These are phyloP conservation scores for Chinchilla lanigera DNA, from an alignment of 2,113 vertebrate genomes.

Conservation along the genomic window DNA sequence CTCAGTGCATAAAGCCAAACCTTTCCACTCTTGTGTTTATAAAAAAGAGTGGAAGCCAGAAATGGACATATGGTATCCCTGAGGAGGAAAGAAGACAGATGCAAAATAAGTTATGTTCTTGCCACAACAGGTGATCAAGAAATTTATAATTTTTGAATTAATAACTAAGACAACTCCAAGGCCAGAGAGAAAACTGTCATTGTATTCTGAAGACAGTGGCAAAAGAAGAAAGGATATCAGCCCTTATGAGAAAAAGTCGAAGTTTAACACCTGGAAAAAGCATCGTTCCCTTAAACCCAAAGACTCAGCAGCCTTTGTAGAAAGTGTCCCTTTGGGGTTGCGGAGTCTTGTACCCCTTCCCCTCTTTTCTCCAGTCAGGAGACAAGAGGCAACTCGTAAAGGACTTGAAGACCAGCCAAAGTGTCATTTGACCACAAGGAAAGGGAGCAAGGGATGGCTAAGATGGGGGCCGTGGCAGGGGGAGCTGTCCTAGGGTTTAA, in stretches of 20 bases:
- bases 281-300: conserved; percentile 43
- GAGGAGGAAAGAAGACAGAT: conserved; percentile 69
- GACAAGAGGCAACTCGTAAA: neutral
- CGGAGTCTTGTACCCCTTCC: neutral
- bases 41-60: conserved; percentile 74
- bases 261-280: conserved; percentile 73
- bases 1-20: conserved; percentile 74
- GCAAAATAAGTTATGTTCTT: conserved; percentile 74
- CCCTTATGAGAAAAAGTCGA: conserved; percentile 49
- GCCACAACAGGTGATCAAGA: conserved; percentile 81
- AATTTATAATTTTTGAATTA: conserved; percentile 72
- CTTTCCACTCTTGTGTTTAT: conserved; percentile 74
- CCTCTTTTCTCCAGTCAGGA: conserved; percentile 39
- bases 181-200: conserved; percentile 13
- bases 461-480: neutral
- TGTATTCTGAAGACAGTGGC: conserved; percentile 59
- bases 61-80: conserved; percentile 77
- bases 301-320: conserved; percentile 5
- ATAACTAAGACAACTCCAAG: conserved; percentile 68
- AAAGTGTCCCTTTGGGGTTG: conserved; percentile 43
- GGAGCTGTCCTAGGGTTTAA: neutral
- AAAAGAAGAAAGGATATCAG: conserved; percentile 53
- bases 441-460: neutral
- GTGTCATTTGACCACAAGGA: conserved; percentile 36
- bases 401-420: conserved; percentile 59